phyloP scores from a whole-genome alignment of 2,888 invertebrate genomes.

The Amitus sp. region DNA sequence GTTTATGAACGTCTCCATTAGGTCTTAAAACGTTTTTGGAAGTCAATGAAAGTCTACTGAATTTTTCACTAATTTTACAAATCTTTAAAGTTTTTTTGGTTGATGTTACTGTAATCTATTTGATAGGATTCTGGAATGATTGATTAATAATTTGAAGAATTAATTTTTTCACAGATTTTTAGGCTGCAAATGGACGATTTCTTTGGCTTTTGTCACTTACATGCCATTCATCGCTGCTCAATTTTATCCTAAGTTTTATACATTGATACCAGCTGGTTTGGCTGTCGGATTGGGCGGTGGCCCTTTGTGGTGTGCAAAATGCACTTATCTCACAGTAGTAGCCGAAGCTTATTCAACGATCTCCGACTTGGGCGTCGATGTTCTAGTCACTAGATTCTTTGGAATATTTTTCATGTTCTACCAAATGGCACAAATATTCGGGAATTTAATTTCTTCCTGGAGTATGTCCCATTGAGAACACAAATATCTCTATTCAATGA shows the following conservation, averaged over 20 bases:
- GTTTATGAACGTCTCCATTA: too few species aligned
- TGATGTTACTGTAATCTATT: too few species aligned
- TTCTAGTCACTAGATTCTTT: slow-evolving; percentile 90
- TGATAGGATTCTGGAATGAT: too few species aligned
- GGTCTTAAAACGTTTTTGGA: too few species aligned
- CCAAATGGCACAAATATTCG: slow-evolving; percentile 96
- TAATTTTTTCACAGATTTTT: slow-evolving; percentile 82
- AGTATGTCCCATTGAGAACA: slow-evolving; percentile 67
- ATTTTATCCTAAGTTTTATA: slow-evolving; percentile 87
- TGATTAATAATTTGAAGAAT: too few species aligned
- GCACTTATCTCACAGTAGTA: slow-evolving; percentile 89
- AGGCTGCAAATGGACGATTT: slow-evolving; percentile 91
- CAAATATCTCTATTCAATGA: too few species aligned
- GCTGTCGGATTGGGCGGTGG: slow-evolving; percentile 90
- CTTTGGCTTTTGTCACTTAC: slow-evolving; percentile 86
- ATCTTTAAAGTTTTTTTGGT: too few species aligned
- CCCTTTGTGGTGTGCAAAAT: slow-evolving; percentile 95
- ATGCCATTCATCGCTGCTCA: slow-evolving; percentile 92
- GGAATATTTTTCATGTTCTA: slow-evolving; percentile 97
- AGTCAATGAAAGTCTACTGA: too few species aligned
- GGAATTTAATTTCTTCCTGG: slow-evolving; percentile 89
- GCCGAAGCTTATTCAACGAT: slow-evolving; percentile 82
- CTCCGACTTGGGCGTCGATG: slow-evolving; percentile 76
- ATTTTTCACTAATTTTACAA: too few species aligned
- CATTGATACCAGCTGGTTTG: slow-evolving; percentile 84